Conservation (phyloP, 2,113 vertebrate species). For the Chinchilla lanigera region DNA sequence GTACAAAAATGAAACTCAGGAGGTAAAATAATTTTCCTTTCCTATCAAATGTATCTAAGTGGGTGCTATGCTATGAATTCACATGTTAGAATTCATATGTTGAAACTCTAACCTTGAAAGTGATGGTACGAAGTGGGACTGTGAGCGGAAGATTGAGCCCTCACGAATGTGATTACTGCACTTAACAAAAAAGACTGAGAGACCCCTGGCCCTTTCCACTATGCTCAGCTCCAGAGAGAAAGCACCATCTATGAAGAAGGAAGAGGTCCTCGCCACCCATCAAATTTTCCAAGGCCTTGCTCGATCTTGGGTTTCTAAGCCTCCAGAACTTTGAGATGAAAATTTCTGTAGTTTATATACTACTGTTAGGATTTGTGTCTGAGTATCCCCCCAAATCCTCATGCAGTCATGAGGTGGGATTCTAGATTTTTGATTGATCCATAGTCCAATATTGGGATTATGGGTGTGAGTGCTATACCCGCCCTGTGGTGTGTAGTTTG, state of each 20-base stretch:
- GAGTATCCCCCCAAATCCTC: no score
- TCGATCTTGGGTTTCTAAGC: background rate
- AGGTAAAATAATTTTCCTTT: constrained; percentile 5
- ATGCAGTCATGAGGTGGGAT: no score
- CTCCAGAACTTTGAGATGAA: background rate
- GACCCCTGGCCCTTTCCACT: background rate
- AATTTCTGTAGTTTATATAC: background rate
- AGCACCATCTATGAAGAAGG: background rate
- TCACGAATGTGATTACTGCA: background rate
- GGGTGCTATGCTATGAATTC: background rate
- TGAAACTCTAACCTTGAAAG: background rate
- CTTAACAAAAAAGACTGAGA: background rate
- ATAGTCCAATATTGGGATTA: no score
- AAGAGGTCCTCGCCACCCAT: background rate
- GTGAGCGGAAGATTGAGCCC: background rate
- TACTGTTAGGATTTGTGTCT: no score
- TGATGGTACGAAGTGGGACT: background rate
- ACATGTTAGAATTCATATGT: background rate
- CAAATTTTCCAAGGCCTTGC: background rate
- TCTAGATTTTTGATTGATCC: no score
- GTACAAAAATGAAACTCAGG: constrained; percentile 7
- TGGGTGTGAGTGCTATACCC: no score
- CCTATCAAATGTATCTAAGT: background rate
- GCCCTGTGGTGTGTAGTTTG: no score
- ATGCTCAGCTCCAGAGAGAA: no score